Evolutionary conservation across 1,140 invertebrate genomes (phyloP).

Genomic region (Heliconius hewitsoni): DNA sequence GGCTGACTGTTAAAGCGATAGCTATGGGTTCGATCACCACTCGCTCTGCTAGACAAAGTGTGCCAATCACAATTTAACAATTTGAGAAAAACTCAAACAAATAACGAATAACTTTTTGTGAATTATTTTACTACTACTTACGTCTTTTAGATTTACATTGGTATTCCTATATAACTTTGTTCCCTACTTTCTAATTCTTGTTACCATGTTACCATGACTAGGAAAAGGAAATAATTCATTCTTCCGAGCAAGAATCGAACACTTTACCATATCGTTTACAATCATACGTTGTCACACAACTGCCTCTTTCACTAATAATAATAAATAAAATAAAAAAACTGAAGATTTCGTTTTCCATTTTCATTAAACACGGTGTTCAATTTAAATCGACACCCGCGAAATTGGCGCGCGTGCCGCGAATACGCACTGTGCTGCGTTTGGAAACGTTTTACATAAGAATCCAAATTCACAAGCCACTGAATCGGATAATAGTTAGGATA

Average conservation of each 20-base stretch:
- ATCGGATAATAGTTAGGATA: conserved; percentile 62
- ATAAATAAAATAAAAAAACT: conserved; percentile 24
- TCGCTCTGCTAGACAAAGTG: too few relatives aligned
- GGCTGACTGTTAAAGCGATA: too few relatives aligned
- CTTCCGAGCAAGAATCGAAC: background rate
- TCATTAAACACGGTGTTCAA: conserved; percentile 56
- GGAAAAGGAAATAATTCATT: too few relatives aligned
- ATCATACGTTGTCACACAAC: background rate
- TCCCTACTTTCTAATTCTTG: too few relatives aligned
- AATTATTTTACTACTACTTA: too few relatives aligned
- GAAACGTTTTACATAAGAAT: conserved; percentile 71
- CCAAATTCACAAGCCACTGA: conserved; percentile 66
- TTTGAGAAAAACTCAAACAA: too few relatives aligned
- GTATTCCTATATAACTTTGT: too few relatives aligned
- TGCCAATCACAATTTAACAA: too few relatives aligned
- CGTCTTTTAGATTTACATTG: too few relatives aligned
- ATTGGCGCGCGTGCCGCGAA: conserved; percentile 67
- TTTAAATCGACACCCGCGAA: conserved; percentile 63
- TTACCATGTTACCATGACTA: too few relatives aligned
- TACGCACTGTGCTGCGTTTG: conserved; percentile 46
- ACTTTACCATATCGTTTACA: background rate
- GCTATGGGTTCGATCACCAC: too few relatives aligned
- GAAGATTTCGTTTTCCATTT: conserved; percentile 40
- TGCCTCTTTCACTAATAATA: conserved; percentile 10
- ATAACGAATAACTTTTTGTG: too few relatives aligned